Evolutionary conservation across 2,113 vertebrate species (phyloP), one percentile per base, ranked within the genome.

Genomic region (Tringa solitaria): DNA sequence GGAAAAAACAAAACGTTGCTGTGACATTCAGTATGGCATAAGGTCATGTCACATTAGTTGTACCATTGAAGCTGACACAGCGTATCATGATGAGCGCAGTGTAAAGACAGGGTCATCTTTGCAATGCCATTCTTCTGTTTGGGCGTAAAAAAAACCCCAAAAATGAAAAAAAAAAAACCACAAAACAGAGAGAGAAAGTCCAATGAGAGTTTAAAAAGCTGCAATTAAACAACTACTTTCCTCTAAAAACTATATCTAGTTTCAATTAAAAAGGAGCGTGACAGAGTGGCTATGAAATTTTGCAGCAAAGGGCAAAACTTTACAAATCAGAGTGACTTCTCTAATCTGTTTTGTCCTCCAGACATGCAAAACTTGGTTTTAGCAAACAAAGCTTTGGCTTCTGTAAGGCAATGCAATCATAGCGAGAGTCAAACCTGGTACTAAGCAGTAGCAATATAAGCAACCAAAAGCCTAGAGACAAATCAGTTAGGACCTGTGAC

Each of bases 151-250:
- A 24, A 56, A 35, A 23, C n/a, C n/a, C n/a, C n/a, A n/a, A n/a
- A n/a, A n/a, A n/a, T n/a, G n/a, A 41, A 8, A 17, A 13, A 43
- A 14, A 9, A 8, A 19, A 35, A 16, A 8, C 16, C 51, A 53
- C 14, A 53, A 28, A 53, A 53, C 51, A 24, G 21, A 43, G 2
- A 10, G 0, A 35, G 0, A 1, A 1, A 56, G 3, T 39, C 24
- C 51, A n/a, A 35, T 5, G 30, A 84, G 16, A 57, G 12, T 27
- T 90, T 61, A 2, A 22, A 79, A 92, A 88, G 12, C 24, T 80
- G 3, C 4, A 77, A 74, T 63, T 54, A 81, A 90, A 46, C 28
- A 95, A 79, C 61, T 30, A 26, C 3, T 76, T 78, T 33, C 20
- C 21, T 51, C 21, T 46, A 67, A 87, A 92, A 78, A 51, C 46